phyloP scores from a whole-genome alignment of 2,797 vertebrate species.

The Mastacembelus armatus region DNA sequence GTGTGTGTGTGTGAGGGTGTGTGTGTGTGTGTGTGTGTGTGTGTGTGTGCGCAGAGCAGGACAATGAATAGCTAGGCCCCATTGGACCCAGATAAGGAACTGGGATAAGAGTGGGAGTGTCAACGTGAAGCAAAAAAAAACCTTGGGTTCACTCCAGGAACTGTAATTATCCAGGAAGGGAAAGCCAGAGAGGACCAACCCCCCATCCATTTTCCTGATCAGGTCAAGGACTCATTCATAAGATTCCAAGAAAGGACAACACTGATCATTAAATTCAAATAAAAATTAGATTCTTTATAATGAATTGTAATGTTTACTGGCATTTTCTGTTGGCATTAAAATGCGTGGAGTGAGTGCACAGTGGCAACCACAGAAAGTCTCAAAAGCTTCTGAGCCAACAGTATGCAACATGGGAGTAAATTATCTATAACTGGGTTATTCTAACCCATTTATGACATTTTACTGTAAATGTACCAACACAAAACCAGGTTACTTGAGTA shows the following conservation, averaged over 20 bases:
- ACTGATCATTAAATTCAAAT: constrained; percentile 1
- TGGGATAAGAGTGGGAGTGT: constrained; percentile 62
- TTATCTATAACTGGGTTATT: constrained; percentile 1
- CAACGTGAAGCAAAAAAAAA: constrained; percentile 8
- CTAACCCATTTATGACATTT: constrained; percentile 17
- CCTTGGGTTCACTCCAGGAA: constrained; percentile 63
- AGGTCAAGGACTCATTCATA: constrained; percentile 47
- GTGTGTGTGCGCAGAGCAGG: constrained; percentile 23
- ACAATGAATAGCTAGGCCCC: constrained; percentile 54
- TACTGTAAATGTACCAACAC: not conserved
- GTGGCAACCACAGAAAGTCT: not conserved
- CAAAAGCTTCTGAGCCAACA: not conserved
- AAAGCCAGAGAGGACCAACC: constrained; percentile 36
- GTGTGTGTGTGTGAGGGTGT: no score
- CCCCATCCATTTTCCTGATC: not conserved
- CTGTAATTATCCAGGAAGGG: constrained; percentile 58
- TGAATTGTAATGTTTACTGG: not conserved
- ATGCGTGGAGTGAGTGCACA: not conserved
- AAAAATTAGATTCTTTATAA: not conserved
- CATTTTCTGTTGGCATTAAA: not conserved
- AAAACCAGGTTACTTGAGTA: constrained; percentile 4
- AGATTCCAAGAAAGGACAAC: constrained; percentile 21
- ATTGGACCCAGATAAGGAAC: constrained; percentile 67
- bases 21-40: no score
- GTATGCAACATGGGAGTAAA: not conserved